Evolutionary conservation across 2,113 vertebrate genomes (phyloP).

Genomic region (Picathartes gymnocephalus): DNA sequence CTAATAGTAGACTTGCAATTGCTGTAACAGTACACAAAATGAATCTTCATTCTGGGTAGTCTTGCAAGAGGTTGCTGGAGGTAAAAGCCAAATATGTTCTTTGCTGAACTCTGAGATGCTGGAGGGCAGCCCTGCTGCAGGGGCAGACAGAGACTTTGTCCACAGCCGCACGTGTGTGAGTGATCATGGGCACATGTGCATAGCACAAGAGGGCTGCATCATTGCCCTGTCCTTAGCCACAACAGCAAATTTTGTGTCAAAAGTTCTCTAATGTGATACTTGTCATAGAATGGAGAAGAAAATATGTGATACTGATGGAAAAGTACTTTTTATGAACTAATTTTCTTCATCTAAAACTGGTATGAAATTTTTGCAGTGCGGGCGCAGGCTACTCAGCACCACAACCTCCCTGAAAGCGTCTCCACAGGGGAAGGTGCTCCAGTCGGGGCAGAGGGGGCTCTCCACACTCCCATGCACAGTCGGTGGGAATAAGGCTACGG

Average conservation of each 20-base stretch:
- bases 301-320: neutral
- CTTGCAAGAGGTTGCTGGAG: neutral
- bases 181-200: rapidly evolving
- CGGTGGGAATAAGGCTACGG: no score
- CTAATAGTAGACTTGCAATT: neutral
- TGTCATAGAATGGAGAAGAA: rapidly evolving
- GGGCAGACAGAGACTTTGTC: neutral
- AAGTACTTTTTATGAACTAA: neutral
- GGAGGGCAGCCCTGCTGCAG: neutral
- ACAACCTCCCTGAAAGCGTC: no score
- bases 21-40: neutral
- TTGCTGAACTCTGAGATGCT: neutral
- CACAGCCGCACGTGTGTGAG: rapidly evolving
- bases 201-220: no score
- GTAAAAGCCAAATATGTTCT: neutral
- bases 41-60: neutral
- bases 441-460: no score
- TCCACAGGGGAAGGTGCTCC: no score
- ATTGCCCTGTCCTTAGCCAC: no score
- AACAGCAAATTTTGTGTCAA: neutral
- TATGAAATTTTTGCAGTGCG: no score
- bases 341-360: neutral
- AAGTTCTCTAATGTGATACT: neutral
- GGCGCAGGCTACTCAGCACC: no score
- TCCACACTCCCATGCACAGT: no score